Conservation (phyloP, 2,797 vertebrate species). For the Notolepis coatsorum region DNA sequence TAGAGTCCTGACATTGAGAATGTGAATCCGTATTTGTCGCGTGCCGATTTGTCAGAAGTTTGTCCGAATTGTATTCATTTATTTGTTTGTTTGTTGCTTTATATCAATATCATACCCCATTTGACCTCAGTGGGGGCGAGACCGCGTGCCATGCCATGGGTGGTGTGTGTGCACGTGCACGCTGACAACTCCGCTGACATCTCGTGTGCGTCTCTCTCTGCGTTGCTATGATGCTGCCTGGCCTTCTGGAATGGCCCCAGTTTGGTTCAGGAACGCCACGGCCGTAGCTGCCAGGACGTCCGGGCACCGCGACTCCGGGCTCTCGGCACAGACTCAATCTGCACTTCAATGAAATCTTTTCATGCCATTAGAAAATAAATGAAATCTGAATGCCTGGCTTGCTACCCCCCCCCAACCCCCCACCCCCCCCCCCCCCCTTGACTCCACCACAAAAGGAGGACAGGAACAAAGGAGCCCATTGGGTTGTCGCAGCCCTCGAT, state of each 20-base stretch:
- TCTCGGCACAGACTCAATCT: slow-evolving; percentile 71
- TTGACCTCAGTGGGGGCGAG: slow-evolving; percentile 38
- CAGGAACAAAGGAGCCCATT: slow-evolving; percentile 81
- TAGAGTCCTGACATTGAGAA: slow-evolving; percentile 54
- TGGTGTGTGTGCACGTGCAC: slow-evolving; percentile 39
- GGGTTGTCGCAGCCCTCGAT: slow-evolving; percentile 75
- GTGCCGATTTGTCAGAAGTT: no score
- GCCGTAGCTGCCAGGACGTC: slow-evolving; percentile 44
- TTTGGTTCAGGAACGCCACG: slow-evolving; percentile 41
- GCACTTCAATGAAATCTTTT: slow-evolving; percentile 82
- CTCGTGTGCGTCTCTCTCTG: slow-evolving; percentile 52
- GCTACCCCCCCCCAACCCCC: slow-evolving; percentile 28
- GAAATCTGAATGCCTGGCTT: slow-evolving; percentile 72
- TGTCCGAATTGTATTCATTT: no score
- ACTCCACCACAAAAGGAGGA: slow-evolving; percentile 72
- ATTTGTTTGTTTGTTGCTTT: no score
- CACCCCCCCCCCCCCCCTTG: slow-evolving; percentile 28
- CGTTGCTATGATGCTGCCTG: slow-evolving; percentile 55
- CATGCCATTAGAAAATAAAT: slow-evolving; percentile 77
- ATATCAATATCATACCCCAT: no score
- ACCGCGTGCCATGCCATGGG: slow-evolving; percentile 23
- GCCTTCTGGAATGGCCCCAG: slow-evolving; percentile 52
- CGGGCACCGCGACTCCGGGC: slow-evolving; percentile 64
- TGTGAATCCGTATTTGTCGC: slow-evolving; percentile 41
- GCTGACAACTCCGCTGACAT: slow-evolving; percentile 46